Percentiles rank a stretch among this genome's conserved stretches.
Evolutionary conservation across 2,113 vertebrate genomes (phyloP).

Genomic region (Clarias gariepinus): DNA sequence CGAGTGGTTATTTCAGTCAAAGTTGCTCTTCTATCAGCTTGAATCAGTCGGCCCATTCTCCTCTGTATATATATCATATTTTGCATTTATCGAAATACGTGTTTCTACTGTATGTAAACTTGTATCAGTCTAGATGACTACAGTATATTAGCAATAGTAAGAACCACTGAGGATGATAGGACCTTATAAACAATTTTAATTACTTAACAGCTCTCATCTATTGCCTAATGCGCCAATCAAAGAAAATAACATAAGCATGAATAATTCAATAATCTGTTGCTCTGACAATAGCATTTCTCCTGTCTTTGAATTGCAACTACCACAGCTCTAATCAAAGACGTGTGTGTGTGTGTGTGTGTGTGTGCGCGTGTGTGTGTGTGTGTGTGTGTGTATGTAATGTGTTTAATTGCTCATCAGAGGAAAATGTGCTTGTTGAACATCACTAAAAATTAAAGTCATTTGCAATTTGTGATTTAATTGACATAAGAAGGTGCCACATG

Average conservation of each 20-base stretch:
- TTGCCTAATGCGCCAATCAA: background rate
- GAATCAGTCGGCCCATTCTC: no score
- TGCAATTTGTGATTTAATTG: conserved; percentile 27
- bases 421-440: conserved; percentile 26
- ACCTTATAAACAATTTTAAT: background rate
- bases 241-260: conserved; percentile 18
- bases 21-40: no score
- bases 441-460: conserved; percentile 29
- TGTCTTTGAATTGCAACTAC: conserved; percentile 15
- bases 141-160: background rate
- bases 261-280: conserved; percentile 8
- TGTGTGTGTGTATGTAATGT: background rate
- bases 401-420: conserved; percentile 35
- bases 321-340: background rate
- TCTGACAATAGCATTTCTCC: conserved; percentile 13
- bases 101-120: no score
- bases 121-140: background rate
- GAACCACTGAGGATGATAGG: background rate
- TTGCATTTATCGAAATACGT: no score
- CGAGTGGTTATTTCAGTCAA: no score
- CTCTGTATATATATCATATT: no score
- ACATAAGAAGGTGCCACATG: conserved; percentile 1
- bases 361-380: no score
- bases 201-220: background rate
- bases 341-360: background rate